Evolutionary conservation across 2,113 vertebrate genomes (phyloP).

Genomic region (Amphiprion percula): DNA sequence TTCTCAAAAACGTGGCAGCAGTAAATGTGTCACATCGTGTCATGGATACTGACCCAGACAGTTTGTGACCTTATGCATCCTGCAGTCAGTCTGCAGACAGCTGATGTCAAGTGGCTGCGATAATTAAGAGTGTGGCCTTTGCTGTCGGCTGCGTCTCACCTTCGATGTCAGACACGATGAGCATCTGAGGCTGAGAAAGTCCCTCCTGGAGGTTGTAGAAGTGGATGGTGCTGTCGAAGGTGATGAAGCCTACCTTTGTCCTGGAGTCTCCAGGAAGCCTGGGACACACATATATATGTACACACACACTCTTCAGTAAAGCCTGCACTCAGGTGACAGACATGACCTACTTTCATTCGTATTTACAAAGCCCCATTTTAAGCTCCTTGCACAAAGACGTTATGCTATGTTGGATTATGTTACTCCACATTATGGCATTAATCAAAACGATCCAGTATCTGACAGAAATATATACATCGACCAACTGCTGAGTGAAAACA

Average conservation of each 20-base stretch:
- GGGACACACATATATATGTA: slow-evolving; percentile 10
- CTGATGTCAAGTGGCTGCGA: neutral
- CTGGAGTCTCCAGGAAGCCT: slow-evolving; percentile 97
- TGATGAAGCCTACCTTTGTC: slow-evolving; percentile 98
- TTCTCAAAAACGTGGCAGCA: neutral
- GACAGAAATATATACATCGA: too few species aligned
- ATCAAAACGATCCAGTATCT: too few species aligned
- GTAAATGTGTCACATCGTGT: neutral
- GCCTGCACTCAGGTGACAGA: neutral
- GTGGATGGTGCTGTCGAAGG: slow-evolving; percentile 98
- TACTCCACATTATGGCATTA: too few species aligned
- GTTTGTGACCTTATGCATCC: neutral
- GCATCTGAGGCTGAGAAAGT: slow-evolving; percentile 98
- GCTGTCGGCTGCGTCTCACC: slow-evolving; percentile 81
- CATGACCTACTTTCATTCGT: neutral
- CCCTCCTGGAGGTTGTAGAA: slow-evolving; percentile 99
- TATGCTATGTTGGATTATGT: neutral
- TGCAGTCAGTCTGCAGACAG: neutral
- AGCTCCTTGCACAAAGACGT: neutral
- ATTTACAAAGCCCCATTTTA: neutral
- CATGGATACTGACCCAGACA: neutral
- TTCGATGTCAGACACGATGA: slow-evolving; percentile 97
- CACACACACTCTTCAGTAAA: neutral
- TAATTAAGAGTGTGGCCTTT: slow-evolving; percentile 1
- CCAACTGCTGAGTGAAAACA: too few species aligned